Evolutionary conservation across 1,140 invertebrate species (phyloP), one percentile per base, ranked within the genome.

Genomic region (Prorops nasuta): DNA sequence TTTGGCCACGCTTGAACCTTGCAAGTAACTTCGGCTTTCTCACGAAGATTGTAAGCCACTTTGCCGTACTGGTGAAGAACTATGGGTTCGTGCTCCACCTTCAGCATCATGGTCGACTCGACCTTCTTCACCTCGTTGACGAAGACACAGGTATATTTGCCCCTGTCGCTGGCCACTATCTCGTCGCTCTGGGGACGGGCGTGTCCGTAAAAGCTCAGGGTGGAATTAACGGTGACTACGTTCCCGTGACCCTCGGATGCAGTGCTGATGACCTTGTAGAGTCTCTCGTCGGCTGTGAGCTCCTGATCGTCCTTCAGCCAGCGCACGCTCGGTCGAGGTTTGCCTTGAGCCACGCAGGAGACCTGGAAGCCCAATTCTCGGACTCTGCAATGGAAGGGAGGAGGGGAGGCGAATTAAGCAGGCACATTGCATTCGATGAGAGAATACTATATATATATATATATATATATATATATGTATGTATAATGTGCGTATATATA

Each of bases 1-100:
- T 90, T 88, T 0, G 93, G 94, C 74, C 92, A 96, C 0, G 93
- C 91, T 68, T 94, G 90, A 2, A 96, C 91, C 65, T 88, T 85
- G 71, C 94, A 96, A 2, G 87, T 81, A 8, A 96, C 86, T 67
- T 91, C 85, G 0, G 92, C 93, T 0, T 83, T 89, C 67, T 95
- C 91, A 9, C 83, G 78, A 1, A 92, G 66, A 68, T 94, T 91
- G 57, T 87, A 93, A 3, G 93, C 93, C 0, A 95, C 92, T 75
- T 94, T 92, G 49, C 87, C 90, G 67, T 93, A 89, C 49, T 89
- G 86, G 66, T 91, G 87, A 9, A 92, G 79, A 3, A 89, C 82
- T 55, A 94, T 90, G 1, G 92, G 92, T 66, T 89, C 84, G 76
- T 95, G 92, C 80, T 94, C 90, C 60, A 96, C 91, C 65, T 91